A percentile compares a stretch with the other conserved stretches of the same genome.
Conservation (phyloP, 2,797 vertebrate genomes). For the Clarias pachynema region DNA sequence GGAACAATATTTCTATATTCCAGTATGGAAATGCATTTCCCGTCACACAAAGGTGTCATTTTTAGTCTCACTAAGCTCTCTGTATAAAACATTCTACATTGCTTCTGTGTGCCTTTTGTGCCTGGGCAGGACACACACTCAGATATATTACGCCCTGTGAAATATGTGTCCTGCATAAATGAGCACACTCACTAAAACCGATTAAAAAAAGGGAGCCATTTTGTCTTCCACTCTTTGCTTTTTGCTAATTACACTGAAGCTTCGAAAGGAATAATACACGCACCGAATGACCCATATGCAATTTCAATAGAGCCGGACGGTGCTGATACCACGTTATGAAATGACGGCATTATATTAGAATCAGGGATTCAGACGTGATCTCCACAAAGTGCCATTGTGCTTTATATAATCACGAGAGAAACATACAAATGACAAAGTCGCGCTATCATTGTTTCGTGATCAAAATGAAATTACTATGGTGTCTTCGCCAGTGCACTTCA, state of each 20-base stretch:
- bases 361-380: constrained; percentile 68
- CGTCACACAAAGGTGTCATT: constrained; percentile 21
- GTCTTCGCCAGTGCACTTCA: constrained; percentile 56
- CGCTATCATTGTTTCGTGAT: constrained; percentile 67
- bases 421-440: constrained; percentile 71
- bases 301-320: constrained; percentile 63
- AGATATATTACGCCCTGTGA: constrained; percentile 60
- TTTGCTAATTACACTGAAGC: constrained; percentile 70
- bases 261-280: constrained; percentile 75
- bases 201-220: constrained; percentile 73
- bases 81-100: constrained; percentile 14
- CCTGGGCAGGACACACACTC: constrained; percentile 66
- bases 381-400: constrained; percentile 72
- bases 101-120: constrained; percentile 39
- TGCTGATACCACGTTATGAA: constrained; percentile 71
- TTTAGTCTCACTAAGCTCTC: background rate
- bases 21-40: background rate
- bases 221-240: constrained; percentile 72
- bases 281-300: constrained; percentile 70
- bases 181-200: constrained; percentile 71
- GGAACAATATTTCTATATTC: constrained; percentile 14
- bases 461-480: constrained; percentile 63
- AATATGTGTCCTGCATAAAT: constrained; percentile 71
- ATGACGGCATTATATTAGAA: constrained; percentile 73
- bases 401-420: constrained; percentile 68